phyloP scores from a whole-genome alignment of 2,797 vertebrate genomes.

The Furcifer pardalis region DNA sequence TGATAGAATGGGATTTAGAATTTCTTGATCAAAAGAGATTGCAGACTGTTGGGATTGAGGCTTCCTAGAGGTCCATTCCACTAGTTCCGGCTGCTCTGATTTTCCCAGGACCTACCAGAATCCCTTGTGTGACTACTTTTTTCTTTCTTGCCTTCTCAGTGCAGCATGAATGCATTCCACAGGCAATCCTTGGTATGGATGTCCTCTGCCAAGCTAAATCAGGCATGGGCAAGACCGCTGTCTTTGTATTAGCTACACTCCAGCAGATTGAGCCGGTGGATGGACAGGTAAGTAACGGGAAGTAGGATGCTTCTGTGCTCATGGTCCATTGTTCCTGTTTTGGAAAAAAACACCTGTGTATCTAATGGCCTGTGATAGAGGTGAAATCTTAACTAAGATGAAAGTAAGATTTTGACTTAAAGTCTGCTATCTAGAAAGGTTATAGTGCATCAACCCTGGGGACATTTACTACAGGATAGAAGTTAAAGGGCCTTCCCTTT shows the following conservation, averaged over 20 bases:
- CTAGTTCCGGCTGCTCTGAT: background rate
- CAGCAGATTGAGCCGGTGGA: slow-evolving; percentile 85
- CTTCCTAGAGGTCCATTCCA: background rate
- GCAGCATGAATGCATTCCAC: slow-evolving; percentile 87
- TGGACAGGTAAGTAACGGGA: slow-evolving; percentile 76
- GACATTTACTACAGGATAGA: background rate
- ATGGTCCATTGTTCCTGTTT: too few species aligned
- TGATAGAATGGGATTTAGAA: background rate
- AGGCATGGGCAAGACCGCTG: slow-evolving; percentile 86
- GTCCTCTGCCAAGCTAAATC: slow-evolving; percentile 87
- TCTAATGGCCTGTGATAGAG: background rate
- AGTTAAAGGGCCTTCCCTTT: background rate
- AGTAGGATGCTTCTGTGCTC: background rate
- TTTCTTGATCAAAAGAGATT: background rate
- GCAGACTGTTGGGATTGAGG: background rate
- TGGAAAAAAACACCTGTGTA: background rate
- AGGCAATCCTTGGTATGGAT: slow-evolving; percentile 87
- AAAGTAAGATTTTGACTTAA: background rate
- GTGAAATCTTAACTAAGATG: background rate
- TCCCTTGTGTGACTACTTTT: background rate
- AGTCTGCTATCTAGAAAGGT: background rate
- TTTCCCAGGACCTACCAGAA: background rate
- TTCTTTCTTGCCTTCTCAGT: slow-evolving; percentile 67
- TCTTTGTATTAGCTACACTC: slow-evolving; percentile 85
- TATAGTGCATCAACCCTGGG: background rate